Evolutionary conservation across 1,140 invertebrate genomes (phyloP).

Genomic region (Meloidogyne floridensis): DNA sequence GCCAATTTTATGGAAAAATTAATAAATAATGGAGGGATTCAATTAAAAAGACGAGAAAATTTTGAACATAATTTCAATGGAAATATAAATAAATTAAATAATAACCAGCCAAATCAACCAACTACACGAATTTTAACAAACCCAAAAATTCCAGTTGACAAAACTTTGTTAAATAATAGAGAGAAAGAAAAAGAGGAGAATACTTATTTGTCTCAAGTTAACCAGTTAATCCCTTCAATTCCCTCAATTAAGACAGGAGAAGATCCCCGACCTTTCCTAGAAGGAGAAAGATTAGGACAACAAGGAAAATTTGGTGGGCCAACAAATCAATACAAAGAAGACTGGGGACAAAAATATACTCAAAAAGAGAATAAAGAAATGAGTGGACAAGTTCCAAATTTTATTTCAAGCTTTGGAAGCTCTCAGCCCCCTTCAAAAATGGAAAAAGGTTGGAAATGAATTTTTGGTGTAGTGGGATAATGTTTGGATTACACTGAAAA

Average conservation of each 20-base stretch:
- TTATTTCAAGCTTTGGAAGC: background rate
- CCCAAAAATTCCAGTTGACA: slow-evolving; percentile 13
- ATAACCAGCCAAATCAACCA: background rate
- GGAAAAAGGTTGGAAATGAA: background rate
- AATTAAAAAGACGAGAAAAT: slow-evolving; percentile 11
- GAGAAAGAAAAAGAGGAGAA: background rate
- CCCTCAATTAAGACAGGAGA: slow-evolving; percentile 25
- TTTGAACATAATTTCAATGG: background rate
- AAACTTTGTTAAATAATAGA: background rate
- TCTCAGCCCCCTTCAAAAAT: too few relatives aligned
- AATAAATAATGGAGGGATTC: background rate
- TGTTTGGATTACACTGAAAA: background rate
- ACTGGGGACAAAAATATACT: slow-evolving; percentile 33
- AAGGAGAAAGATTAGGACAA: slow-evolving; percentile 32
- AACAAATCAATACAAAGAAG: slow-evolving; percentile 44
- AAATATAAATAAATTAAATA: background rate
- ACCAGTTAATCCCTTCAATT: background rate
- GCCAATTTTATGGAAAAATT: slow-evolving; percentile 26
- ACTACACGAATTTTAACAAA: background rate
- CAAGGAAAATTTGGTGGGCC: slow-evolving; percentile 34
- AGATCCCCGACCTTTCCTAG: slow-evolving; percentile 28
- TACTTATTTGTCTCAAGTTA: slow-evolving; percentile 24
- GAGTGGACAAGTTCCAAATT: background rate
- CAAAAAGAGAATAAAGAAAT: background rate
- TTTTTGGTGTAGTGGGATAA: slow-evolving; percentile 5